These are phyloP conservation scores for Steatornis caripensis DNA, from an alignment of 2,113 vertebrate genomes.

Conservation along the genomic window DNA sequence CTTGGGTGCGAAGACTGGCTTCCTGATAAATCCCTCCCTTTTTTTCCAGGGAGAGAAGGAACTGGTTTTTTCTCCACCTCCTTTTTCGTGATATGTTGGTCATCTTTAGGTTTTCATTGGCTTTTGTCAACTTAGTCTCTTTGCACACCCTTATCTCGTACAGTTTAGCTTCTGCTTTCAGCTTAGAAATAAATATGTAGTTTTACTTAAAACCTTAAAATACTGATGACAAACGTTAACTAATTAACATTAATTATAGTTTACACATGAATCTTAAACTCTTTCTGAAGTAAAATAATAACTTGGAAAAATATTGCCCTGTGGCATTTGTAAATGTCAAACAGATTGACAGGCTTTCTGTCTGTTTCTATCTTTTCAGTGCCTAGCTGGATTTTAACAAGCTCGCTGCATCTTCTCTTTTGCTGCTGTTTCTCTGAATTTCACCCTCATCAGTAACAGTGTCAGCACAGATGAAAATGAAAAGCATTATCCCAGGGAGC, in stretches of 20 bases:
- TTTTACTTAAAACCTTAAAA: not conserved
- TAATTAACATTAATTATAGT: not conserved
- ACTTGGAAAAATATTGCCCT: not conserved
- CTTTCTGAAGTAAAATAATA: not conserved
- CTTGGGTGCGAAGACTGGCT: not conserved
- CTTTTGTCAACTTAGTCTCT: not conserved
- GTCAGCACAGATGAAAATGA: not conserved
- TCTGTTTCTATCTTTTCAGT: not conserved
- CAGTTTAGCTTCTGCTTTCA: not conserved
- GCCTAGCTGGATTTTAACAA: not conserved
- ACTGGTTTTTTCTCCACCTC: not conserved
- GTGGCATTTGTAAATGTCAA: not conserved
- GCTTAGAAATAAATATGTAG: not conserved
- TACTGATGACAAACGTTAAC: not conserved
- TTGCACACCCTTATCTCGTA: not conserved
- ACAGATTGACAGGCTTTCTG: not conserved
- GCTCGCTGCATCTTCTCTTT: not conserved
- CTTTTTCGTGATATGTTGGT: not conserved
- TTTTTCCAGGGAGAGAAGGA: not conserved
- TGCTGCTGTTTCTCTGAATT: not conserved
- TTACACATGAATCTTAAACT: not conserved
- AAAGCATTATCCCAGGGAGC: not conserved
- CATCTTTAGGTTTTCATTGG: not conserved
- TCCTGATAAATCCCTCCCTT: not conserved
- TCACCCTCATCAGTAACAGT: not conserved